Percentiles rank a stretch among this genome's conserved stretches.
phyloP scores from a whole-genome alignment of 2,113 vertebrate species.

The Coreoperca whiteheadi region DNA sequence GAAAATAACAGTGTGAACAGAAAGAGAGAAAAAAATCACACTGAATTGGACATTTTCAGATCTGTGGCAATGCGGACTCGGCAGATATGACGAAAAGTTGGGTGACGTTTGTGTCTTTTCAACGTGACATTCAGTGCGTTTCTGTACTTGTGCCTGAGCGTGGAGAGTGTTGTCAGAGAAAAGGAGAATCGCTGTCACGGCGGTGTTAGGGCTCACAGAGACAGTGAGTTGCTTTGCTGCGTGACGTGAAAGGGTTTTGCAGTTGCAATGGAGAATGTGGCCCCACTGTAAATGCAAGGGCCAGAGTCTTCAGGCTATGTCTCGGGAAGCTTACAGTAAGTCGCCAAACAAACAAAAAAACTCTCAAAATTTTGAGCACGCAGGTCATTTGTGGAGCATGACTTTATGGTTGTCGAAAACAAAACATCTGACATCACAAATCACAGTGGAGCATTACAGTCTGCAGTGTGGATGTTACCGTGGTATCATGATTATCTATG shows the following conservation, averaged over 20 bases:
- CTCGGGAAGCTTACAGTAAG: neutral
- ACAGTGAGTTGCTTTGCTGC: neutral
- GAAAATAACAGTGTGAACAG: neutral
- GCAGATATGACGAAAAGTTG: neutral
- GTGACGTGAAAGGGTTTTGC: neutral
- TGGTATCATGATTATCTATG: neutral
- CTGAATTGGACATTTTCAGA: neutral
- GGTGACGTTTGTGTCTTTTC: conserved; percentile 8
- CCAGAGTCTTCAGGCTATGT: neutral
- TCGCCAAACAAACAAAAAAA: neutral
- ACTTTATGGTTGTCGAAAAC: too few relatives aligned
- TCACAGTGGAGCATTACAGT: neutral
- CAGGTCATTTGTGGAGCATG: neutral
- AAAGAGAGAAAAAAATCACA: neutral
- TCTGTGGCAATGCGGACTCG: neutral
- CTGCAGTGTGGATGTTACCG: neutral
- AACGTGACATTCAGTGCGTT: conserved; percentile 7
- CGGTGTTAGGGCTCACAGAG: neutral
- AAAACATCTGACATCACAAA: too few relatives aligned
- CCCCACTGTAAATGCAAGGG: neutral
- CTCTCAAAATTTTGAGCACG: too few relatives aligned
- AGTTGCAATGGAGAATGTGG: neutral
- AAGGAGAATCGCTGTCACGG: neutral
- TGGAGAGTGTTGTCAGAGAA: neutral
- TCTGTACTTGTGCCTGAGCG: neutral